Conservation (phyloP, 2,797 vertebrate species). For the Darevskia mixta region DNA sequence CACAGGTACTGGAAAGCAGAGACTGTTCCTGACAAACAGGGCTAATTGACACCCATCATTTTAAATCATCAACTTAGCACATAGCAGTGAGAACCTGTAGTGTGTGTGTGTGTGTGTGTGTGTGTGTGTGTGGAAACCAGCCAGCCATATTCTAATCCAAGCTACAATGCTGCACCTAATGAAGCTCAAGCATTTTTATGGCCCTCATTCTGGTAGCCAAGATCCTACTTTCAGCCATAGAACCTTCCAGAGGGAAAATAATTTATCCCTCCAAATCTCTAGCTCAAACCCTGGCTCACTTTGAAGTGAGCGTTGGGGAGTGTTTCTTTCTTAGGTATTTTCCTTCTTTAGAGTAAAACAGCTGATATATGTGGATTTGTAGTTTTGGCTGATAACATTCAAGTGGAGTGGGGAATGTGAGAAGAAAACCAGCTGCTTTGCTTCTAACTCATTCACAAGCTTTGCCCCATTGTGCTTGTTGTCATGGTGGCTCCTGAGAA, state of each 20-base stretch:
- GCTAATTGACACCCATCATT: not conserved
- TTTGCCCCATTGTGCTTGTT: not conserved
- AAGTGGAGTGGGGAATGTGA: no score
- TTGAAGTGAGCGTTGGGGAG: not conserved
- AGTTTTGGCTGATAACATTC: not conserved
- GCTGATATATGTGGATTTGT: not conserved
- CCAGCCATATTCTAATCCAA: not conserved
- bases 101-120: not conserved
- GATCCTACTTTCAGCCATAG: not conserved
- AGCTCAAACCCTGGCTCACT: not conserved
- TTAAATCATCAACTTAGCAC: not conserved
- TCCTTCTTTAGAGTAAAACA: not conserved
- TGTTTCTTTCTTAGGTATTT: not conserved
- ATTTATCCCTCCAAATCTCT: not conserved
- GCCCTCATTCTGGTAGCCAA: not conserved
- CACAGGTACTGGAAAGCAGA: no score
- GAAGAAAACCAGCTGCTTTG: not conserved
- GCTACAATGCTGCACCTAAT: not conserved
- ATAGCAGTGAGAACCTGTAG: not conserved
- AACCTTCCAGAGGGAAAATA: not conserved
- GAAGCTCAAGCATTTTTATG: not conserved
- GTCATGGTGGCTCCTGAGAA: not conserved
- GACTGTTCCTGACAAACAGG: not conserved
- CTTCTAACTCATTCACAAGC: not conserved
- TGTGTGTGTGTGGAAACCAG: not conserved